phyloP scores from a whole-genome alignment of 1,140 invertebrate genomes.

The Drosophila orena region DNA sequence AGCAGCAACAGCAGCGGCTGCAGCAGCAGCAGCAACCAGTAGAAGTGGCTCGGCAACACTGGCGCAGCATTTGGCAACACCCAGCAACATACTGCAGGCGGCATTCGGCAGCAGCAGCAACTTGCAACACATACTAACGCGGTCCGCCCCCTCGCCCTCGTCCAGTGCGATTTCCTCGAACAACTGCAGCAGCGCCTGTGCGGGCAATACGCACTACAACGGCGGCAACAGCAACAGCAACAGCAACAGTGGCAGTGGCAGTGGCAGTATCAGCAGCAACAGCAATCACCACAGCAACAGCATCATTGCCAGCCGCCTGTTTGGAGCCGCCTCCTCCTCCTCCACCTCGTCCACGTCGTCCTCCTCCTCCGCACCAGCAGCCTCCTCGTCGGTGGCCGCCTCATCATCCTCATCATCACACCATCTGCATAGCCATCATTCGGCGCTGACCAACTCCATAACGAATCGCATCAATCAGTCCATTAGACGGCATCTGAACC shows the following conservation, averaged over 20 bases:
- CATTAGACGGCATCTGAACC: slow-evolving; percentile 80
- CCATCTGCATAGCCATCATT: slow-evolving; percentile 78
- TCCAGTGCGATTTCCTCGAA: slow-evolving; percentile 49
- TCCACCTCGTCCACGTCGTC: slow-evolving; percentile 40
- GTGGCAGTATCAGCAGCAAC: slow-evolving; percentile 30
- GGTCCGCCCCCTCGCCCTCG: slow-evolving; percentile 48
- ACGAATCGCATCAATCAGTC: slow-evolving; percentile 84
- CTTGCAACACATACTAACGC: slow-evolving; percentile 81
- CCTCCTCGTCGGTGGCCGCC: slow-evolving; percentile 33
- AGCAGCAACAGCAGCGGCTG: slow-evolving; percentile 15
- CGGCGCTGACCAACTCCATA: slow-evolving; percentile 82
- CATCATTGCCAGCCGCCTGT: slow-evolving; percentile 74
- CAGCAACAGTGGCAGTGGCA: slow-evolving; percentile 29
- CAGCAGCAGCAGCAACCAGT: slow-evolving; percentile 36
- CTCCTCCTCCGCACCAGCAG: slow-evolving; percentile 29
- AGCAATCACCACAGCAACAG: slow-evolving; percentile 56
- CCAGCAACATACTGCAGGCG: slow-evolving; percentile 78
- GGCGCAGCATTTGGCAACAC: slow-evolving; percentile 81
- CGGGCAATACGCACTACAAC: slow-evolving; percentile 76
- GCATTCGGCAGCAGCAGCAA: slow-evolving; percentile 72
- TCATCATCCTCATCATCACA: slow-evolving; percentile 50
- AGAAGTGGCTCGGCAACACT: slow-evolving; percentile 78
- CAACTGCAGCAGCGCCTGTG: slow-evolving; percentile 78
- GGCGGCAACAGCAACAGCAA: slow-evolving; percentile 50
- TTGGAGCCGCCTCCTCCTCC: slow-evolving; percentile 60